These are phyloP conservation scores for Ceramica pisi DNA, from an alignment of 2,888 invertebrate genomes.

Conservation along the genomic window DNA sequence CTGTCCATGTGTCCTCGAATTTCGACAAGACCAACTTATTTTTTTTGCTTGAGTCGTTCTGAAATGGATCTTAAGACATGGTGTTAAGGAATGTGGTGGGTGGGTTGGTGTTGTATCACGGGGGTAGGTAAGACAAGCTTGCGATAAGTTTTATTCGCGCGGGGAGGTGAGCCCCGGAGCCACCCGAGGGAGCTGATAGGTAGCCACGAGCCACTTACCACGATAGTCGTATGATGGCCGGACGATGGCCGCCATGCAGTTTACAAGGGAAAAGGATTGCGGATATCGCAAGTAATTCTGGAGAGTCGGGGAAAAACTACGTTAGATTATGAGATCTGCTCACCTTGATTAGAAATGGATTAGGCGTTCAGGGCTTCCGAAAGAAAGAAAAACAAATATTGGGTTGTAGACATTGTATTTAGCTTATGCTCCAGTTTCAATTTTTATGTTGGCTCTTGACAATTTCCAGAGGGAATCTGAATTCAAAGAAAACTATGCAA, in stretches of 20 bases:
- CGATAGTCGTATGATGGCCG: constrained; percentile 62
- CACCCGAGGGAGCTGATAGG: constrained; percentile 67
- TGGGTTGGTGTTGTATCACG: constrained; percentile 58
- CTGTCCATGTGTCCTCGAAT: constrained; percentile 74
- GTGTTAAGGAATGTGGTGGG: constrained; percentile 26
- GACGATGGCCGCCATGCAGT: constrained; percentile 45
- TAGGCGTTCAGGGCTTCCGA: neutral
- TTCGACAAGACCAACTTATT: constrained; percentile 63
- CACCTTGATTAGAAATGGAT: constrained; percentile 29
- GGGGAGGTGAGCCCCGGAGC: constrained; percentile 73
- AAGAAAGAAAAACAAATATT: neutral
- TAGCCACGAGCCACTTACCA: constrained; percentile 63
- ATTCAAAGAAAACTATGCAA: neutral
- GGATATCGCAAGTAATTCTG: constrained; percentile 31
- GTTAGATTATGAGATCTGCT: constrained; percentile 4
- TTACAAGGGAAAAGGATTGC: constrained; percentile 48
- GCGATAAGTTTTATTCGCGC: constrained; percentile 84
- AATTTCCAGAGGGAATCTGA: neutral
- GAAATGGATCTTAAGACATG: constrained; percentile 54
- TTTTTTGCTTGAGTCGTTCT: constrained; percentile 2
- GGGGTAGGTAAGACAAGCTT: constrained; percentile 77
- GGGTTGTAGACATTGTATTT: neutral
- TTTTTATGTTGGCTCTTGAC: too few species aligned
- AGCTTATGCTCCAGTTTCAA: neutral
- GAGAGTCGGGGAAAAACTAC: neutral